These are phyloP conservation scores for Aricia artaxerxes DNA, from an alignment of 2,888 invertebrate genomes.

Conservation along the genomic window DNA sequence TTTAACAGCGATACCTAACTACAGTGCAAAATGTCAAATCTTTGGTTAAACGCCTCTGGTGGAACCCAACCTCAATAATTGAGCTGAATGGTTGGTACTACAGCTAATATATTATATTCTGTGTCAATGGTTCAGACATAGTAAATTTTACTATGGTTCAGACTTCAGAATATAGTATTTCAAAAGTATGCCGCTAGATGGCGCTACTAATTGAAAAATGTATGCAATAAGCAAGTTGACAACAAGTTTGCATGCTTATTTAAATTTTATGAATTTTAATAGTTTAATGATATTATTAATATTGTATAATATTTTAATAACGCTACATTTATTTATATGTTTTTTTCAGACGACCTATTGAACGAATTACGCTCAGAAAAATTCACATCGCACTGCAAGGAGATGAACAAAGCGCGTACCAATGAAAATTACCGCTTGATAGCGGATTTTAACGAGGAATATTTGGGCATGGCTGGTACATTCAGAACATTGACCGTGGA, in stretches of 20 bases:
- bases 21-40: no score
- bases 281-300: no score
- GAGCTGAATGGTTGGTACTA: no score
- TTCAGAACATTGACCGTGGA: conserved; percentile 46
- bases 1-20: no score
- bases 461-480: conserved; percentile 45
- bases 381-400: conserved; percentile 8
- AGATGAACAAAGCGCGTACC: conserved; percentile 30
- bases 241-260: not conserved
- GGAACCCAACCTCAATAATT: no score
- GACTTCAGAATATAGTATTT: not conserved
- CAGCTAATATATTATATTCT: no score
- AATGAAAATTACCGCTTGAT: conserved; percentile 42
- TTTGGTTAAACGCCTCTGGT: no score
- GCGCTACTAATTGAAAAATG: not conserved
- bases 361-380: conserved; percentile 23
- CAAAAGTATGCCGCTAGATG: not conserved
- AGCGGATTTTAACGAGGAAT: conserved; percentile 42
- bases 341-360: conserved; percentile 10
- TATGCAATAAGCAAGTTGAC: not conserved
- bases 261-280: no score
- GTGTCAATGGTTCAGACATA: no score
- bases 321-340: no score
- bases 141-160: no score
- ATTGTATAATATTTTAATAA: no score